A percentile compares a stretch with the other conserved stretches of the same genome.
Conservation (phyloP, 2,797 vertebrate species). For the Mus spretus region DNA sequence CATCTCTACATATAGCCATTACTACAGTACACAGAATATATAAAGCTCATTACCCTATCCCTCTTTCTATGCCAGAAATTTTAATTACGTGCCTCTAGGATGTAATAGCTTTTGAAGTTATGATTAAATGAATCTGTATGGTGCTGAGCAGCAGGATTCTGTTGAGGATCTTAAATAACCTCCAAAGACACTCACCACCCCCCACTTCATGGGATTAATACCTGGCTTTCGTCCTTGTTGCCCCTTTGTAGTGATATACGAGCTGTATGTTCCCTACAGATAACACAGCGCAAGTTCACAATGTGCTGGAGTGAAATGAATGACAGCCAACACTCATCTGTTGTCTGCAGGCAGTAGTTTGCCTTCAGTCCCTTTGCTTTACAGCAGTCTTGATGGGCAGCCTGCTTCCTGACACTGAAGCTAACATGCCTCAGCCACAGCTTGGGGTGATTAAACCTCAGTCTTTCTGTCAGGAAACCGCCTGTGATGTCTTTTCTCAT, state of each 20-base stretch:
- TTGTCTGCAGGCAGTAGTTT: constrained; percentile 79
- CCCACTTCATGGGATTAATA: constrained; percentile 45
- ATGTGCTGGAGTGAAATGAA: constrained; percentile 85
- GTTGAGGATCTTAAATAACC: constrained; percentile 47
- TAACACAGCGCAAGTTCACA: constrained; percentile 80
- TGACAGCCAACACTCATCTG: constrained; percentile 83
- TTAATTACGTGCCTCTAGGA: constrained; percentile 54
- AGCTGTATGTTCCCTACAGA: constrained; percentile 72
- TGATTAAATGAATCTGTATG: constrained; percentile 68
- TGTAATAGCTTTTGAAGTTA: constrained; percentile 61
- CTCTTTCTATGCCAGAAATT: constrained; percentile 28
- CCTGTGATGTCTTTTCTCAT: constrained; percentile 87
- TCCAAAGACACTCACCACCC: neutral
- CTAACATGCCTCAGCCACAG: constrained; percentile 80
- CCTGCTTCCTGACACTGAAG: constrained; percentile 78
- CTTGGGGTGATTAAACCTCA: constrained; percentile 87
- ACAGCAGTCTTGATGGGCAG: constrained; percentile 84
- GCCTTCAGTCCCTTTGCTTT: constrained; percentile 83
- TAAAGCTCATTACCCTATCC: neutral
- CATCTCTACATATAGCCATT: neutral
- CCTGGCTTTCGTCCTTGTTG: constrained; percentile 23
- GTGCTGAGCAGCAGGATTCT: constrained; percentile 59
- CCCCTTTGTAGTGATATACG: constrained; percentile 80
- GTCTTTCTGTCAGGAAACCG: constrained; percentile 87
- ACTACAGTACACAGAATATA: neutral